Evolutionary conservation across 1,140 invertebrate genomes (phyloP), one percentile per base, ranked within the genome.

Genomic region (Brachionus koreanus): DNA sequence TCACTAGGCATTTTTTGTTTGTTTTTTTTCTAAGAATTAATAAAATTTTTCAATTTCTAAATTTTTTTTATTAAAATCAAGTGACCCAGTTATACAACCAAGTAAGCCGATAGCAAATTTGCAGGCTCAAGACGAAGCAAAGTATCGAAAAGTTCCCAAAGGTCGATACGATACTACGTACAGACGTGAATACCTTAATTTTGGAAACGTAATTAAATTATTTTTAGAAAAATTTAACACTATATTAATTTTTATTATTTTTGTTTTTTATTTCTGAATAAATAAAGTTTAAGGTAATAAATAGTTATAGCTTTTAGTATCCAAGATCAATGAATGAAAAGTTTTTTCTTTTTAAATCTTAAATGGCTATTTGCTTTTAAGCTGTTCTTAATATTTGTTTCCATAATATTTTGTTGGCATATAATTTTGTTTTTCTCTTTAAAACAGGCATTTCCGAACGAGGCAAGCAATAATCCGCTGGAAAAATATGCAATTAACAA

Each of bases 161-260:
- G 61, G 37, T 16, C 35, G 79, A 13, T 82, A 65, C 43, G 79
- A 82, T 19, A 82, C 79, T 29, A 82, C 79, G 33, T 82, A 82
- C 42, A 49, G 79, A 35, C 35, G 57, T 35, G 79, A 82, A 52
- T 82, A 67, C 35, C 33, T 82, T 6, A 82, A 82, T 52, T 79
- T 79, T 65, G 61, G 29, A 16, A 57, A 79, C 35, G 76, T 79
- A 57, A 79, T 57, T 19, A 25, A 29, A 23, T n/a, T 57, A 37
- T 37, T 19, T 46, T 57, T 19, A 52, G 23, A 52, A 29, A n/a
- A 46, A 19, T 43, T 77, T 19, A 19, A 16, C 16, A 29, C n/a
- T n/a, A 33, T 33, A 35, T 33, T 35, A 33, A 46, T 75, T 39
- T 29, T 49, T 52, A 23, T 12, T 23, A 39, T n/a, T 13, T 12